Evolutionary conservation across 2,888 invertebrate genomes (phyloP).

Genomic region (Machimus rusticus): DNA sequence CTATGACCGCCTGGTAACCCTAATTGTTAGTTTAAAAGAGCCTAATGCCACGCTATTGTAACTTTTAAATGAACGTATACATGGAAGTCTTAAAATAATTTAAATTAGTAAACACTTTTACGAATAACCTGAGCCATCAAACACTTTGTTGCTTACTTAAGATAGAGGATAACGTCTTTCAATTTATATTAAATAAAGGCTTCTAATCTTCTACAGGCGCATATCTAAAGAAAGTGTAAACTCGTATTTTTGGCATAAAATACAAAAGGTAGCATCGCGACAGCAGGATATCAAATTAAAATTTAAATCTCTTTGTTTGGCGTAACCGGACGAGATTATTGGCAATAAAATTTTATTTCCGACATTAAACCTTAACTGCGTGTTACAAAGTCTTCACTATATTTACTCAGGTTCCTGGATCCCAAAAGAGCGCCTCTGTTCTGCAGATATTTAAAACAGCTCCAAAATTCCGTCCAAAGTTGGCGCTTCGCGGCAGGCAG

Average conservation of each 20-base stretch:
- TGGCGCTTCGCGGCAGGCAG: neutral
- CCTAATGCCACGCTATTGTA: too few relatives aligned
- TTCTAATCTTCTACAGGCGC: neutral
- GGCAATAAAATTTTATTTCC: neutral
- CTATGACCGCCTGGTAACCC: too few relatives aligned
- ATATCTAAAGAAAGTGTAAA: neutral
- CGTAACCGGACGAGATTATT: neutral
- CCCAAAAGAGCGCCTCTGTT: neutral
- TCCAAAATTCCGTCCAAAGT: neutral
- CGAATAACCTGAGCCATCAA: neutral
- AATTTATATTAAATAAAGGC: neutral
- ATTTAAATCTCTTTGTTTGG: neutral
- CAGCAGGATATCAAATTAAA: neutral
- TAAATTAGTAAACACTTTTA: neutral
- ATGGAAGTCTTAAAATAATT: neutral
- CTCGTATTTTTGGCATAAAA: neutral
- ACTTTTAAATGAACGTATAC: too few relatives aligned
- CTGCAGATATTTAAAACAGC: neutral
- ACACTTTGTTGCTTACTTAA: neutral
- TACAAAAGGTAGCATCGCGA: neutral
- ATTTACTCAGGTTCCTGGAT: neutral
- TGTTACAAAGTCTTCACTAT: neutral
- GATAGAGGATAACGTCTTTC: neutral
- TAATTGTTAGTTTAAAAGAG: too few relatives aligned
- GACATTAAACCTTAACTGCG: constrained; percentile 1